Percentiles rank a stretch among this genome's conserved stretches.
phyloP scores from a whole-genome alignment of 2,888 invertebrate genomes.

The Drosophila eohydei region DNA sequence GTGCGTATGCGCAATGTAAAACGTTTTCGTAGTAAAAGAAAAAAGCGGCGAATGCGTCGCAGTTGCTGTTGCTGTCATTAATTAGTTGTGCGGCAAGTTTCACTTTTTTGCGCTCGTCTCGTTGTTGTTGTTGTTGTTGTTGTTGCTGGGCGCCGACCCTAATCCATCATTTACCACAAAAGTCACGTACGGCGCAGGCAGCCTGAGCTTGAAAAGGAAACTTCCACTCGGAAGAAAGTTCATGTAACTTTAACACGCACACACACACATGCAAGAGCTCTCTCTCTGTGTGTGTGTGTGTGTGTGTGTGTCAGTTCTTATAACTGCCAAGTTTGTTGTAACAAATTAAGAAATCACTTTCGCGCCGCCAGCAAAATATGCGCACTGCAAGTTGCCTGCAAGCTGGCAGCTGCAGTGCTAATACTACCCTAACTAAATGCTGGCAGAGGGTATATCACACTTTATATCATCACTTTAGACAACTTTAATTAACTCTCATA shows the following conservation, averaged over 20 bases:
- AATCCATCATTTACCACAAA: conserved; percentile 78
- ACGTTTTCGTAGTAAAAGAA: conserved; percentile 11
- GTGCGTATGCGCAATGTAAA: conserved; percentile 48
- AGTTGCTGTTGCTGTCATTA: conserved; percentile 55
- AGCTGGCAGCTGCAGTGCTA: conserved; percentile 25
- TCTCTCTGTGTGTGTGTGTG: neutral
- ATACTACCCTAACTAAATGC: neutral
- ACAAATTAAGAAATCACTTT: conserved; percentile 82
- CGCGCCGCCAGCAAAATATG: conserved; percentile 55
- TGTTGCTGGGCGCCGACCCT: conserved; percentile 41
- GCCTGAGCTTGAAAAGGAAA: conserved; percentile 62
- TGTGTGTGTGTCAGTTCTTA: neutral
- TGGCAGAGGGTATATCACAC: neutral
- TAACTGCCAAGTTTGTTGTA: conserved; percentile 61
- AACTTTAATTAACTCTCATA: neutral
- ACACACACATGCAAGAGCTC: conserved; percentile 5
- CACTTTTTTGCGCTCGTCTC: conserved; percentile 59
- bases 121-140: neutral
- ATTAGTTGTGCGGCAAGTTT: conserved; percentile 68
- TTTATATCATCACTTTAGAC: too few species aligned
- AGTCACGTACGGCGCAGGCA: conserved; percentile 66
- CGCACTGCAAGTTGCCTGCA: conserved; percentile 25
- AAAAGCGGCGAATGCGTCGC: conserved; percentile 14
- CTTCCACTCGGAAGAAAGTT: conserved; percentile 66
- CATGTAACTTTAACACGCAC: conserved; percentile 45